phyloP scores from a whole-genome alignment of 2,888 invertebrate species.

The Andricus curvator region DNA sequence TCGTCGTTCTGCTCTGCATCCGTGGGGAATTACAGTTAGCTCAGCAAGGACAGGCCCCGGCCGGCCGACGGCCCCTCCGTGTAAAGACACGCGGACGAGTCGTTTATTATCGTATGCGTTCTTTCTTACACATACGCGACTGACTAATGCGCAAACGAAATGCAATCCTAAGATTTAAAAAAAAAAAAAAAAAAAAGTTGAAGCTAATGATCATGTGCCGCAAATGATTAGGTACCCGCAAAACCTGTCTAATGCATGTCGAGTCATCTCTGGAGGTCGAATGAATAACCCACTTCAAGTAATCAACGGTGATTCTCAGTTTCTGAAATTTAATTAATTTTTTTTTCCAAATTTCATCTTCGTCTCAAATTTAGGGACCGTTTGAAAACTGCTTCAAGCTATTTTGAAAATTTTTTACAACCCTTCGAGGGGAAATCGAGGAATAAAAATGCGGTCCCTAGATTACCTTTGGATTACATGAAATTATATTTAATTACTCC shows the following conservation, averaged over 20 bases:
- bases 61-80: slow-evolving; percentile 65
- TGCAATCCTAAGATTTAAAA: background rate
- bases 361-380: too few species aligned
- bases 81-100: slow-evolving; percentile 50
- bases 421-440: too few species aligned
- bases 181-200: background rate
- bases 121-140: slow-evolving; percentile 30
- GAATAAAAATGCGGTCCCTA: too few species aligned
- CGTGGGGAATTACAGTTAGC: slow-evolving; percentile 70
- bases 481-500: too few species aligned
- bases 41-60: slow-evolving; percentile 67
- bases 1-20: slow-evolving; percentile 68
- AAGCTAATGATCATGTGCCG: background rate
- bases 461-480: too few species aligned
- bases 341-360: too few species aligned
- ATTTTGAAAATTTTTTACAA: too few species aligned
- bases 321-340: too few species aligned
- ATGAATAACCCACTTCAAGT: background rate
- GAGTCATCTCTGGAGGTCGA: background rate
- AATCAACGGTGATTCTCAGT: too few species aligned
- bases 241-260: background rate
- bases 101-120: slow-evolving; percentile 5
- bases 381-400: too few species aligned
- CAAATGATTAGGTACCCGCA: background rate
- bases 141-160: slow-evolving; percentile 8